Conservation (phyloP, 2,113 vertebrate species). For the Chroicocephalus ridibundus region DNA sequence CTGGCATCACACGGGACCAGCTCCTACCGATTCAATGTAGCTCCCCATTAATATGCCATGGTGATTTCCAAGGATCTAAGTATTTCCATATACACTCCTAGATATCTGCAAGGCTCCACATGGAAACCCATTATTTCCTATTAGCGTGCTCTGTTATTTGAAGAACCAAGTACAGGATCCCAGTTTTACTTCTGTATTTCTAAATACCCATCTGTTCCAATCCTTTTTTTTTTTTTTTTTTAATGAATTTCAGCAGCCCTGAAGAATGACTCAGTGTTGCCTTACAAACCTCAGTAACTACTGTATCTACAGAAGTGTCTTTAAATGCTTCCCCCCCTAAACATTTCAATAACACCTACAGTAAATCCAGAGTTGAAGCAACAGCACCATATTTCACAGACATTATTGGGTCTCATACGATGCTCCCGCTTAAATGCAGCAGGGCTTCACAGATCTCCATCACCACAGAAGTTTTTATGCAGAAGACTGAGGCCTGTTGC, state of each 20-base stretch:
- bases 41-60: fast-evolving
- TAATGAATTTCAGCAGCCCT: neutral
- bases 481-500: neutral
- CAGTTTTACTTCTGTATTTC: neutral
- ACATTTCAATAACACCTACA: neutral
- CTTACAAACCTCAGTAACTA: neutral
- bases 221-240: neutral
- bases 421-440: neutral
- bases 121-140: neutral
- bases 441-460: neutral
- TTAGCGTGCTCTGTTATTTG: neutral
- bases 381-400: neutral
- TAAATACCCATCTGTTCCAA: neutral
- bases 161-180: neutral
- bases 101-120: neutral
- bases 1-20: neutral
- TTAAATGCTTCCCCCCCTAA: neutral
- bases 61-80: neutral
- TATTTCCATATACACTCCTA: neutral
- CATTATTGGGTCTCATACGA: neutral
- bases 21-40: neutral
- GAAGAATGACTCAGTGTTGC: neutral
- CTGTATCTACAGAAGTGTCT: neutral
- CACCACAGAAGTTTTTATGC: neutral
- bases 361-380: neutral